Evolutionary conservation across 2,888 invertebrate genomes (phyloP).

Genomic region (Xanthorhoe spadicearia): DNA sequence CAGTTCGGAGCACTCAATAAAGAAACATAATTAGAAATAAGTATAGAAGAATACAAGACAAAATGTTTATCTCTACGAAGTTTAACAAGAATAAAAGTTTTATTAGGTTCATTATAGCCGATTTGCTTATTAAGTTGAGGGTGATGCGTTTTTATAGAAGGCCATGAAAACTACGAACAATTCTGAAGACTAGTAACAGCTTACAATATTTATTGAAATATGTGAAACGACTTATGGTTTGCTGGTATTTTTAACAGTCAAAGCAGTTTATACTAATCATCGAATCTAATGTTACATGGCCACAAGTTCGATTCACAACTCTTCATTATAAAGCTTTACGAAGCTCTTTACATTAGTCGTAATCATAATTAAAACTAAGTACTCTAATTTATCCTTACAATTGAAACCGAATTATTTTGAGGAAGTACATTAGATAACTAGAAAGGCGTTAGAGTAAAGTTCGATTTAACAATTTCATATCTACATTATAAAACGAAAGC

Average conservation of each 20-base stretch:
- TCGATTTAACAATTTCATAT: constrained; percentile 54
- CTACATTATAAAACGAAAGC: constrained; percentile 56
- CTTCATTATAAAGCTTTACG: constrained; percentile 83
- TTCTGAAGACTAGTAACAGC: constrained; percentile 26
- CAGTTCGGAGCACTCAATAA: constrained; percentile 14
- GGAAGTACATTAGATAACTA: constrained; percentile 62
- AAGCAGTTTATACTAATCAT: constrained; percentile 70
- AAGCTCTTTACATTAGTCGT: constrained; percentile 82
- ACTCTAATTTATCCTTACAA: constrained; percentile 63
- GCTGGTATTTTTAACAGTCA: constrained; percentile 64
- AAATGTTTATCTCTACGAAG: constrained; percentile 25
- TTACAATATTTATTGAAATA: constrained; percentile 42
- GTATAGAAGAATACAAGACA: constrained; percentile 8
- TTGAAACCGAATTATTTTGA: constrained; percentile 64
- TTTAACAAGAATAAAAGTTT: constrained; percentile 21
- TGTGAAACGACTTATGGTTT: constrained; percentile 60
- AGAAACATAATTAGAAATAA: constrained; percentile 9
- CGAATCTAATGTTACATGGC: constrained; percentile 78
- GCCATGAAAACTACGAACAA: constrained; percentile 27
- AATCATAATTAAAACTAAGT: constrained; percentile 56
- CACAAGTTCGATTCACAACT: constrained; percentile 84
- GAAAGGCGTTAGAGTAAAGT: constrained; percentile 64
- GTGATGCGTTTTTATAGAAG: constrained; percentile 26
- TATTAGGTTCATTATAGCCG: constrained; percentile 10
- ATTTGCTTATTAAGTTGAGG: constrained; percentile 14